phyloP scores from a whole-genome alignment of 2,797 vertebrate species.

The Phoebastria nigripes region DNA sequence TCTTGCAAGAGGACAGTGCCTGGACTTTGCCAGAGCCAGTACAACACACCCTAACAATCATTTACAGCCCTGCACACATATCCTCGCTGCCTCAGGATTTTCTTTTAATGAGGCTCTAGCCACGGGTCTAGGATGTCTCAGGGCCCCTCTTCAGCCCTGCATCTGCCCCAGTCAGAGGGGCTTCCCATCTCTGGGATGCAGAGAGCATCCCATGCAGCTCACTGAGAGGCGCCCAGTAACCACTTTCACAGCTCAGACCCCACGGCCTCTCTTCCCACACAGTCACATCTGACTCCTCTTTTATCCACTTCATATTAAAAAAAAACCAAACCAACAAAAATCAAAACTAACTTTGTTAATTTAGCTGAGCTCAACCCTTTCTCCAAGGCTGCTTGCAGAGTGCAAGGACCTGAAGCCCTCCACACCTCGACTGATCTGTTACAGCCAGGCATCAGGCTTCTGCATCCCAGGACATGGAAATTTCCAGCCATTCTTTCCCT shows the following conservation, averaged over 20 bases:
- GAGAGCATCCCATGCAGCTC: background rate
- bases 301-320: background rate
- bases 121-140: fast-evolving
- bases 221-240: background rate
- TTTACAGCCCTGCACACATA: background rate
- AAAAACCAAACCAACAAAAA: background rate
- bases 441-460: background rate
- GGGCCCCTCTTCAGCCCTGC: background rate
- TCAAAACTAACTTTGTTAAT: background rate
- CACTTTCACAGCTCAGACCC: background rate
- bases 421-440: background rate
- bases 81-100: background rate
- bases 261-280: background rate
- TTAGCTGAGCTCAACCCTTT: background rate
- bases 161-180: background rate
- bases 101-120: background rate
- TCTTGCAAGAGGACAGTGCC: background rate
- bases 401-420: background rate
- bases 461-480: constrained; percentile 1
- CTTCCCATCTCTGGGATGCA: background rate
- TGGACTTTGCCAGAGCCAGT: background rate
- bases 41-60: background rate
- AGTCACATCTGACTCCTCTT: background rate
- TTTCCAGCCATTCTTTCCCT: constrained; percentile 30
- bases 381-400: background rate